Evolutionary conservation across 1,140 invertebrate genomes (phyloP).

Genomic region (Drosophila takahashii): DNA sequence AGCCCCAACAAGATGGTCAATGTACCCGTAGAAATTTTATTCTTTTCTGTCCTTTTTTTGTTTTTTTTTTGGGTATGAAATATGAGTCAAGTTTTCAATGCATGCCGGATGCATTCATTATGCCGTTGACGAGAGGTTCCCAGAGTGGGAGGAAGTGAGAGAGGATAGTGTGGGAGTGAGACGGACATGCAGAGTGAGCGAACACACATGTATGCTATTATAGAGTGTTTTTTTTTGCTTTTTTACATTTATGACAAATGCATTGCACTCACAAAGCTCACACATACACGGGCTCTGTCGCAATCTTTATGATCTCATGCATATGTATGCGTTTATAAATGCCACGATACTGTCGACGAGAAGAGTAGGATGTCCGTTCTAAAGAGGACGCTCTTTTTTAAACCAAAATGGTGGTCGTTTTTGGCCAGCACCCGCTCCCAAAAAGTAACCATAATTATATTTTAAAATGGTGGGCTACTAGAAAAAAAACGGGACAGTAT

Average conservation of each 20-base stretch:
- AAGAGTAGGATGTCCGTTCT: not conserved
- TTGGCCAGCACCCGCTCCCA: slow-evolving; percentile 8
- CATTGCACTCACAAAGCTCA: slow-evolving; percentile 50
- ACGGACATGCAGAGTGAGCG: not conserved
- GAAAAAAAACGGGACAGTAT: no score
- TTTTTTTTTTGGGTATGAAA: slow-evolving; percentile 66
- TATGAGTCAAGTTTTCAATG: slow-evolving; percentile 84
- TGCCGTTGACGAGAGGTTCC: slow-evolving; percentile 67
- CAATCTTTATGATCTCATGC: slow-evolving; percentile 75
- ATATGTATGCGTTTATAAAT: slow-evolving; percentile 78
- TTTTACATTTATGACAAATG: slow-evolving; percentile 74
- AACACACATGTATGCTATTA: slow-evolving; percentile 63
- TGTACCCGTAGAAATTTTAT: slow-evolving; percentile 52
- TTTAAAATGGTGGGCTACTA: slow-evolving; percentile 3
- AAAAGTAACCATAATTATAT: slow-evolving; percentile 2
- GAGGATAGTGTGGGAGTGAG: not conserved
- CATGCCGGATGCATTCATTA: slow-evolving; percentile 84
- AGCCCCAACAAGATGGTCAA: slow-evolving; percentile 77
- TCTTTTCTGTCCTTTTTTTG: slow-evolving; percentile 19
- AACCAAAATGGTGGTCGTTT: slow-evolving; percentile 31
- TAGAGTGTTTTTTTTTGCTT: slow-evolving; percentile 41
- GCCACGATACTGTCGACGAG: slow-evolving; percentile 39
- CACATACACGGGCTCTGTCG: slow-evolving; percentile 22
- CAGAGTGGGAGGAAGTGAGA: slow-evolving; percentile 2
- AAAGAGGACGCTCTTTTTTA: slow-evolving; percentile 34